phyloP scores from a whole-genome alignment of 2,113 vertebrate genomes.

The Saccopteryx leptura region DNA sequence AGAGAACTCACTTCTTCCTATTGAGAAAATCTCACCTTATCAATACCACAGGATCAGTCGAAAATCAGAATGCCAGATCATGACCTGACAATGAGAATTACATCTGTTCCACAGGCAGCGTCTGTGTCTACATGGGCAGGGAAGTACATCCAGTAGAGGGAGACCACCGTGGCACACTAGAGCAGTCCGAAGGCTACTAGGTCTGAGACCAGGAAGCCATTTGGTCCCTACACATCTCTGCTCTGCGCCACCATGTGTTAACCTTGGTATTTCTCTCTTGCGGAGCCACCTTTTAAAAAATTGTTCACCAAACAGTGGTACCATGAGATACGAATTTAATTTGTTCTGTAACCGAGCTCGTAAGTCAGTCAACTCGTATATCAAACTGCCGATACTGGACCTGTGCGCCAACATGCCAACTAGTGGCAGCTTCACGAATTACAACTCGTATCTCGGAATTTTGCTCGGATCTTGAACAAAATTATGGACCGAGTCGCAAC shows the following conservation, averaged over 20 bases:
- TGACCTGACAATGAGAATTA: neutral
- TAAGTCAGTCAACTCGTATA: too few relatives aligned
- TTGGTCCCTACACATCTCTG: neutral
- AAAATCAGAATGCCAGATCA: neutral
- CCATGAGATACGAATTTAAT: too few relatives aligned
- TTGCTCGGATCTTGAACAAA: too few relatives aligned
- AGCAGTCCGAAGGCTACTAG: neutral
- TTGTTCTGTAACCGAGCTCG: too few relatives aligned
- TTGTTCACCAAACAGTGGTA: neutral
- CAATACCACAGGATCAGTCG: neutral
- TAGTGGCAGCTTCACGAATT: too few relatives aligned
- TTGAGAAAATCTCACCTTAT: neutral
- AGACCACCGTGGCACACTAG: neutral
- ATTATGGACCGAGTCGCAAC: too few relatives aligned
- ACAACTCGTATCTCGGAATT: too few relatives aligned
- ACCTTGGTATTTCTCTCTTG: neutral
- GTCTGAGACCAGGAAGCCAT: neutral
- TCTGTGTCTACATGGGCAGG: neutral
- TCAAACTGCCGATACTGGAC: too few relatives aligned
- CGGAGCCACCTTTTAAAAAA: neutral
- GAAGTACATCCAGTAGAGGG: neutral
- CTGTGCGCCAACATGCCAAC: too few relatives aligned
- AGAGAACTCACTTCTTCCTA: neutral
- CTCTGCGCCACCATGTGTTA: neutral
- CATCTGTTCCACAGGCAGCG: neutral